phyloP scores from a whole-genome alignment of 2,797 vertebrate genomes.

The Carapus acus region DNA sequence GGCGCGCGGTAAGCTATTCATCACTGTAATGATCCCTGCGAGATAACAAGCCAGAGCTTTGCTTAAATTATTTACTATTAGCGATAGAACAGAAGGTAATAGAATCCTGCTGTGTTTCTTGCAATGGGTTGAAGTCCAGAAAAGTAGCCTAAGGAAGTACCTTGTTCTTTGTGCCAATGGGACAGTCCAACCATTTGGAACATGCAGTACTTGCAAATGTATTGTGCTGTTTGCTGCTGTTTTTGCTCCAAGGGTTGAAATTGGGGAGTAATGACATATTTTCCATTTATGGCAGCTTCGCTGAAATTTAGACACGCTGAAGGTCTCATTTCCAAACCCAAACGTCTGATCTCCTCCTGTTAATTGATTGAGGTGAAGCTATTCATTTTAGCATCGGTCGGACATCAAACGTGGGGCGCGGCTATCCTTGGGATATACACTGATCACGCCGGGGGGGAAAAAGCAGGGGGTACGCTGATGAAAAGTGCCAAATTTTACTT shows the following conservation, averaged over 20 bases:
- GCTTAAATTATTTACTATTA: conserved; percentile 79
- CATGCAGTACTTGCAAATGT: too few relatives aligned
- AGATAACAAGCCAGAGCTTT: conserved; percentile 70
- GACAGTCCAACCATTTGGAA: conserved; percentile 70
- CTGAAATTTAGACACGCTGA: conserved; percentile 9
- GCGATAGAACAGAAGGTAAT: conserved; percentile 68
- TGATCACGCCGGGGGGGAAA: conserved; percentile 23
- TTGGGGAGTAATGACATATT: too few relatives aligned
- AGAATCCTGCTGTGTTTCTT: conserved; percentile 37
- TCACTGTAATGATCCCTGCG: conserved; percentile 70
- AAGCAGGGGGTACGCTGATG: conserved; percentile 16
- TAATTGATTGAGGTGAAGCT: conserved; percentile 22
- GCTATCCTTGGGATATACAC: conserved; percentile 22
- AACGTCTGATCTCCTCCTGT: conserved; percentile 1
- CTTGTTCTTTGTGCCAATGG: conserved; percentile 61
- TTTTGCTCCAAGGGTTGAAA: too few relatives aligned
- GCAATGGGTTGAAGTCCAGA: conserved; percentile 61
- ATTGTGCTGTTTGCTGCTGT: too few relatives aligned
- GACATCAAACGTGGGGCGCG: conserved; percentile 47
- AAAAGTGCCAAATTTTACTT: conserved; percentile 36
- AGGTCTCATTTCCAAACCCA: background rate
- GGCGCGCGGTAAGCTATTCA: conserved; percentile 67
- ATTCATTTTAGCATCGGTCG: conserved; percentile 45
- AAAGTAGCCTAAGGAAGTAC: conserved; percentile 65
- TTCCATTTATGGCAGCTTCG: background rate